Percentiles rank a stretch among this genome's conserved stretches.
phyloP scores from a whole-genome alignment of 30 jellyfish, hydroid and myxozoan genomes.

The Turritopsis rubra region DNA sequence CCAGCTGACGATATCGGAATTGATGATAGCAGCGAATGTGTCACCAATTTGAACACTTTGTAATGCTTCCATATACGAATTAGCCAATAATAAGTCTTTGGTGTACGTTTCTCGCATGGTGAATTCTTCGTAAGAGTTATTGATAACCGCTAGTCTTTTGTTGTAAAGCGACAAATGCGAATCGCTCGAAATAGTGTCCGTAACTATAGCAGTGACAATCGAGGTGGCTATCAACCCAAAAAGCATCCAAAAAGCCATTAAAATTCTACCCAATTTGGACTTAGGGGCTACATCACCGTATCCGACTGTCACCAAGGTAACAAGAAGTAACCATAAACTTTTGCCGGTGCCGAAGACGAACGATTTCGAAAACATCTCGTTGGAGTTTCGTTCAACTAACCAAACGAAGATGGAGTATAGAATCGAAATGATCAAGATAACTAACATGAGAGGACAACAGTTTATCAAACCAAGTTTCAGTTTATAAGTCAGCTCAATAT shows the following conservation, averaged over 20 bases:
- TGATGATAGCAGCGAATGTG: conserved; percentile 9
- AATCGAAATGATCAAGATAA: not conserved
- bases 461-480: not conserved
- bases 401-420: not conserved
- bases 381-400: conserved; percentile 7
- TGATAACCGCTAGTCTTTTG: not conserved
- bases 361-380: not conserved
- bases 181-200: conserved; percentile 4
- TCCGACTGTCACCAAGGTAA: conserved; percentile 15
- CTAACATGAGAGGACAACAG: not conserved
- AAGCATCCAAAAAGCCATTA: not conserved
- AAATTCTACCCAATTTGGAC: not conserved
- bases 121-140: not conserved
- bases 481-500: not conserved
- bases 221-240: conserved; percentile 5
- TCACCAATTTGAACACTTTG: not conserved
- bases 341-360: not conserved
- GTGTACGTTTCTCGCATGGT: not conserved
- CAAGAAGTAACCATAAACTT: not conserved
- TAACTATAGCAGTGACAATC: not conserved
- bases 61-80: not conserved
- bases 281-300: conserved; percentile 22
- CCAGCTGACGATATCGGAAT: conserved; percentile 2
- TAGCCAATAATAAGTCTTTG: not conserved
- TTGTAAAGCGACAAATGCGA: not conserved